Percentiles rank a stretch among this genome's conserved stretches.
Conservation (phyloP, 2,113 vertebrate genomes). For the human (Homo sapiens) region DNA sequence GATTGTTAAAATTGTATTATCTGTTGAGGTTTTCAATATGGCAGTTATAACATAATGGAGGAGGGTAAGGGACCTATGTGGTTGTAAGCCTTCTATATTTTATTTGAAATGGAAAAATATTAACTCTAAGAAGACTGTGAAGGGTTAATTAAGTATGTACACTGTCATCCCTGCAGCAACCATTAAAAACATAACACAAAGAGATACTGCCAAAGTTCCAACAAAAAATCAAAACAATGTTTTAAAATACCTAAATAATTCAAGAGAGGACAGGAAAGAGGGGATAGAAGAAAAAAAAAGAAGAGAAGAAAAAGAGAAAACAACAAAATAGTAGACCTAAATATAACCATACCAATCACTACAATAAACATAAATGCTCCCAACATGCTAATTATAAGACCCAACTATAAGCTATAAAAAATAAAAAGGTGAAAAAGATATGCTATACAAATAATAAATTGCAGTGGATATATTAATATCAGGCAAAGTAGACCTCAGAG, state of each 20-base stretch:
- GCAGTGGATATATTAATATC: not conserved
- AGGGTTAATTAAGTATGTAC: not conserved
- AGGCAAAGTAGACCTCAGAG: not conserved
- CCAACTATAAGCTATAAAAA: not conserved
- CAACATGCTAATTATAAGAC: not conserved
- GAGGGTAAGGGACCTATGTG: not conserved
- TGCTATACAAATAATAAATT: not conserved
- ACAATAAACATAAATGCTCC: not conserved
- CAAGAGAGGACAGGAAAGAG: not conserved
- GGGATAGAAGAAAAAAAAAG: not conserved
- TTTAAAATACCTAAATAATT: not conserved
- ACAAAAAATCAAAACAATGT: not conserved
- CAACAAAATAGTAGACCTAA: not conserved
- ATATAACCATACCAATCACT: not conserved
- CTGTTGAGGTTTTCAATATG: not conserved
- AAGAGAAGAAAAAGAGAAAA: not conserved
- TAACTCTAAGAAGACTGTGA: not conserved
- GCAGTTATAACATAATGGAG: not conserved
- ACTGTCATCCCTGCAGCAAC: not conserved
- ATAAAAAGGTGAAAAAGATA: not conserved
- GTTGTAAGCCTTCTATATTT: not conserved
- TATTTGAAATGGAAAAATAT: constrained; percentile 9
- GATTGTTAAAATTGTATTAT: not conserved
- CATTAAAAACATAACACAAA: not conserved
- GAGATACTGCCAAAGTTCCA: not conserved